Percentiles rank a stretch among this genome's conserved stretches.
Evolutionary conservation across 2,888 invertebrate species (phyloP).

Genomic region (Sarcophaga caerulescens): DNA sequence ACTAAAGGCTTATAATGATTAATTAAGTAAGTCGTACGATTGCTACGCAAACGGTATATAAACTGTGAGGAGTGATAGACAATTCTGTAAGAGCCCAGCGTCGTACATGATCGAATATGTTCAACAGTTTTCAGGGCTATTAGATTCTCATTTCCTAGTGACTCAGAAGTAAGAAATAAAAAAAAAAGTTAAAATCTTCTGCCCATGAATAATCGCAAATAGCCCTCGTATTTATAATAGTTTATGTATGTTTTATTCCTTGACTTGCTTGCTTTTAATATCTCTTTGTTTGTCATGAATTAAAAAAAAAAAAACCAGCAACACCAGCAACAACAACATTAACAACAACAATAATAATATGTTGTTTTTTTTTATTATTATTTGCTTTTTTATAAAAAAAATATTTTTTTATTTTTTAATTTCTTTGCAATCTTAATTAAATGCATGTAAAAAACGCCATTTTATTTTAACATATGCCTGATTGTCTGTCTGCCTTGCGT

Average conservation of each 20-base stretch:
- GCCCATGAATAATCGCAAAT: background rate
- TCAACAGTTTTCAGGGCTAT: too few species aligned
- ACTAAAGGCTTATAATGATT: too few species aligned
- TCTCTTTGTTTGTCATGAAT: slow-evolving; percentile 55
- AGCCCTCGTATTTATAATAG: background rate
- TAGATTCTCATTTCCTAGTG: too few species aligned
- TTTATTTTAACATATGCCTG: slow-evolving; percentile 51
- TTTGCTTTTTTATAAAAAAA: background rate
- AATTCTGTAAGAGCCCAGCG: too few species aligned
- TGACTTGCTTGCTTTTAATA: slow-evolving; percentile 17
- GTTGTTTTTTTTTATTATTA: slow-evolving; percentile 21
- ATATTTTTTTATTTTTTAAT: slow-evolving; percentile 54
- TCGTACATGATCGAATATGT: too few species aligned
- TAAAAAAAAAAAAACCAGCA: too few species aligned
- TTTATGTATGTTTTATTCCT: slow-evolving; percentile 16
- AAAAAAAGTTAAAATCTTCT: too few species aligned
- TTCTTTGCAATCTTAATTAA: slow-evolving; percentile 76
- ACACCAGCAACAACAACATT: too few species aligned
- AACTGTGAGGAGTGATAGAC: too few species aligned
- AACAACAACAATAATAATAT: too few species aligned
- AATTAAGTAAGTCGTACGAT: too few species aligned
- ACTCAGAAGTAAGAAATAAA: background rate
- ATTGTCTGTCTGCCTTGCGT: slow-evolving; percentile 8
- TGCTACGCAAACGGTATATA: too few species aligned
- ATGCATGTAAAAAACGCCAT: slow-evolving; percentile 67